phyloP scores from a whole-genome alignment of 1,140 invertebrate genomes.

The Ditylenchus dipsaci region DNA sequence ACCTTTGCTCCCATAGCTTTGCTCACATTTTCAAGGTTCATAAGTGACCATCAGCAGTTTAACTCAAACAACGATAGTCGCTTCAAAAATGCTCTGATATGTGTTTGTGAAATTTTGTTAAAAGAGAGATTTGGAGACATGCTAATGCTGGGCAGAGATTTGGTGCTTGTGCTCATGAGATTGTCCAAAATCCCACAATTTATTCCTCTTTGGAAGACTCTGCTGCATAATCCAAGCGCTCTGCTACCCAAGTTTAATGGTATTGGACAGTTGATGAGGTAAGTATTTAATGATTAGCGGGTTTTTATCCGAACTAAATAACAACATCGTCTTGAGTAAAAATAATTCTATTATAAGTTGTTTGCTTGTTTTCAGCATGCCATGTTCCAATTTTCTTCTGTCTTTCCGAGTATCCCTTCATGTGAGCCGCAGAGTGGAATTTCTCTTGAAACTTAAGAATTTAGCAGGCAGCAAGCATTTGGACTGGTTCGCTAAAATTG shows the following conservation, averaged over 20 bases:
- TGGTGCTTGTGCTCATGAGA: conserved; percentile 27
- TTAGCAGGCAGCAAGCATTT: conserved; percentile 4
- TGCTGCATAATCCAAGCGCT: conserved; percentile 24
- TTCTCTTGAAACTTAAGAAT: conserved; percentile 5
- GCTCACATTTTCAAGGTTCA: conserved; percentile 29
- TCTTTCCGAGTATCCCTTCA: conserved; percentile 17
- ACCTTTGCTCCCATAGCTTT: conserved; percentile 19
- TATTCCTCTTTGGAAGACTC: conserved; percentile 17
- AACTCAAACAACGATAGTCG: neutral
- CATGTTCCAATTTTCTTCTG: neutral
- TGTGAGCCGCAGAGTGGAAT: conserved; percentile 4
- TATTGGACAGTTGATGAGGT: conserved; percentile 1
- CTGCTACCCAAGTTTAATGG: conserved; percentile 27
- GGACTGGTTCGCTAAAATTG: neutral
- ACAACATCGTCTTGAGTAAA: too few species aligned
- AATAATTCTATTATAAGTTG: too few species aligned
- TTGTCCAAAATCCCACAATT: conserved; percentile 30
- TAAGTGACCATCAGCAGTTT: conserved; percentile 14
- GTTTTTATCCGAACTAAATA: too few species aligned
- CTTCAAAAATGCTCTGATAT: conserved; percentile 20
- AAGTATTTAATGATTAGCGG: too few species aligned
- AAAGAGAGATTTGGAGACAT: conserved; percentile 26
- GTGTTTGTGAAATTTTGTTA: conserved; percentile 27
- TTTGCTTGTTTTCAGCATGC: neutral
- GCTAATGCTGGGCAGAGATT: conserved; percentile 15